These are phyloP conservation scores for Oscheius sp. DNA, from an alignment of 2,888 invertebrate genomes.

Conservation along the genomic window DNA sequence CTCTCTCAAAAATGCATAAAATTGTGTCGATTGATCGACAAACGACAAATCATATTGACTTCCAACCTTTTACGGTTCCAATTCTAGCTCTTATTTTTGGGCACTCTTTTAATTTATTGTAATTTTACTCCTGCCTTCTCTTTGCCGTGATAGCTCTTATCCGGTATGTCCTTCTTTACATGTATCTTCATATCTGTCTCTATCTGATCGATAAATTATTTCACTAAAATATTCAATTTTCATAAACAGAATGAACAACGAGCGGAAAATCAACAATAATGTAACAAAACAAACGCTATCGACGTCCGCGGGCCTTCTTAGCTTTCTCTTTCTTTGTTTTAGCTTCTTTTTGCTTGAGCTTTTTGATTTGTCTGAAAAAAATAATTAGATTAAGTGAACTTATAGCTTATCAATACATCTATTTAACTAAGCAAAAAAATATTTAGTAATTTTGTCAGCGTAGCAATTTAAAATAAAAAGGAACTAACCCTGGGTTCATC, in stretches of 20 bases:
- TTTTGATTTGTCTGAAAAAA: conserved; percentile 17
- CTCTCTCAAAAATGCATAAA: conserved; percentile 18
- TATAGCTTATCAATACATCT: too few species aligned
- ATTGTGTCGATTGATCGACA: too few species aligned
- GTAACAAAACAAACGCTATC: not conserved
- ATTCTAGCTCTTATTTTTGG: not conserved
- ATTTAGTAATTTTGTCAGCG: not conserved
- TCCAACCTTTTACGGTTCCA: conserved; percentile 9
- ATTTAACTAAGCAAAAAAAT: too few species aligned
- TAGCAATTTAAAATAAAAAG: not conserved
- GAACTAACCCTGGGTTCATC: conserved; percentile 32
- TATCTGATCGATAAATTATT: not conserved
- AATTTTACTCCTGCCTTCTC: not conserved
- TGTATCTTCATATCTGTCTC: conserved; percentile 4
- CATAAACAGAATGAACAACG: not conserved
- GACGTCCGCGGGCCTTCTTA: conserved; percentile 1
- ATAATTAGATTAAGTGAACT: not conserved
- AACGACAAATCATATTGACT: conserved; percentile 19
- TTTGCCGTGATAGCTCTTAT: conserved; percentile 11
- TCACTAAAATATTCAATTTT: not conserved
- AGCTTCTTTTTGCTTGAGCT: not conserved
- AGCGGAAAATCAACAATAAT: conserved; percentile 19
- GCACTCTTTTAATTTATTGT: not conserved
- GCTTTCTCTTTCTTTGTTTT: conserved; percentile 1
- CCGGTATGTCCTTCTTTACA: not conserved